These are phyloP conservation scores for Anhinga rufa DNA, from an alignment of 2,113 vertebrate genomes.

Conservation along the genomic window DNA sequence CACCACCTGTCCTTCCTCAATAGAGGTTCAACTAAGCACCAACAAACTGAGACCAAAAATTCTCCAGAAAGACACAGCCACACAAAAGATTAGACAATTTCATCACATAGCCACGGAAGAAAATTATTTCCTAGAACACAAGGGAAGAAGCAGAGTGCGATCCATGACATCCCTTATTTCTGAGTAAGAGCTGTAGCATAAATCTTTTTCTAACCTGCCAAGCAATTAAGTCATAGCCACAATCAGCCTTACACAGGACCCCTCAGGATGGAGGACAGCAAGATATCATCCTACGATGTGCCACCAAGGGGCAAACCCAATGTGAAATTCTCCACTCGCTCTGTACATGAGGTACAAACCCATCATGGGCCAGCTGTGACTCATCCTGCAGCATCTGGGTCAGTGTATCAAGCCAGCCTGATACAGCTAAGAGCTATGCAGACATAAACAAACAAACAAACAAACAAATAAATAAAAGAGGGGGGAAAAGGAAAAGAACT, in stretches of 20 bases:
- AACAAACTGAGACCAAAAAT: background rate
- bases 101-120: background rate
- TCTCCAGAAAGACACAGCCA: background rate
- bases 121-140: background rate
- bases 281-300: background rate
- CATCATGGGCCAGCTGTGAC: background rate
- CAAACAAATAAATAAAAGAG: background rate
- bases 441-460: background rate
- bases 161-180: background rate
- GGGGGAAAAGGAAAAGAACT: background rate
- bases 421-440: background rate
- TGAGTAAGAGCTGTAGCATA: background rate
- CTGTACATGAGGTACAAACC: accelerated
- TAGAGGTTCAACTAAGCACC: background rate
- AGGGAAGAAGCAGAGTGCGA: background rate
- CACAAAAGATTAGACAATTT: background rate
- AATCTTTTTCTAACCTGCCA: background rate
- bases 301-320: background rate
- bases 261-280: background rate
- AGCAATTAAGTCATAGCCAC: background rate
- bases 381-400: background rate
- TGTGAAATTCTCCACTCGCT: background rate
- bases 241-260: background rate
- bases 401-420: background rate
- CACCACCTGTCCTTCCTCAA: background rate